Percentiles rank a stretch among this genome's conserved stretches.
Conservation (phyloP, 2,797 vertebrate species). For the Bucorvus abyssinicus region DNA sequence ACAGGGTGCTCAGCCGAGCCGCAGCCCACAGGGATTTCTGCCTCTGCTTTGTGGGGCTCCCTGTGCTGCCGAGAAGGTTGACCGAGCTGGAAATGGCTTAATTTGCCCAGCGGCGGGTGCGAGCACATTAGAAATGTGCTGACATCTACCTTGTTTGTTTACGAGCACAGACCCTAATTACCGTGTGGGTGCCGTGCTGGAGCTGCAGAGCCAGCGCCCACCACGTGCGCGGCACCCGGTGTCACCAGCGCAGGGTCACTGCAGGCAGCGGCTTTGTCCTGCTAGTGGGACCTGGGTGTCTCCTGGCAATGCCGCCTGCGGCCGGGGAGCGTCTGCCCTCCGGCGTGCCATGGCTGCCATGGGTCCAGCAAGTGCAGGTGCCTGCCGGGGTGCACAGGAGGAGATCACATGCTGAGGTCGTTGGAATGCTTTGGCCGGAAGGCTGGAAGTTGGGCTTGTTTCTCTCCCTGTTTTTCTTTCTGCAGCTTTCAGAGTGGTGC, state of each 20-base stretch:
- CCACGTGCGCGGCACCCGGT: fast-evolving
- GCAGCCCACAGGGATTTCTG: not conserved
- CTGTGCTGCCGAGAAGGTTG: not conserved
- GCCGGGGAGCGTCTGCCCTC: not conserved
- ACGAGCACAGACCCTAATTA: not conserved
- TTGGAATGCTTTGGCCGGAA: not conserved
- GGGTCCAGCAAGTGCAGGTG: not conserved
- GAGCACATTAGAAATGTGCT: not conserved
- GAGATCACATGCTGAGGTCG: fast-evolving
- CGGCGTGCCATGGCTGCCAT: not conserved
- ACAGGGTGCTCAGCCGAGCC: not conserved
- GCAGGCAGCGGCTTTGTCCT: not conserved
- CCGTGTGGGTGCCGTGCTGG: fast-evolving
- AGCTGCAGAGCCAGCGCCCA: not conserved
- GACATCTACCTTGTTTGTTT: not conserved
- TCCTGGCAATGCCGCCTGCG: fast-evolving
- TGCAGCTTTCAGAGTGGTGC: not conserved
- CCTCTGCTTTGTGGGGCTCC: not conserved
- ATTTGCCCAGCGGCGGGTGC: not conserved
- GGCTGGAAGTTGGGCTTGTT: not conserved
- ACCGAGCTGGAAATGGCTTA: not conserved
- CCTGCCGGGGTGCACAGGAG: fast-evolving
- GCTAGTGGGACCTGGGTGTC: too few species aligned
- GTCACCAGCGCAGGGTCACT: fast-evolving
- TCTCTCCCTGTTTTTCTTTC: not conserved